These are phyloP conservation scores for Linhomoeus sp. DNA, from an alignment of 2,888 invertebrate species.

Conservation along the genomic window DNA sequence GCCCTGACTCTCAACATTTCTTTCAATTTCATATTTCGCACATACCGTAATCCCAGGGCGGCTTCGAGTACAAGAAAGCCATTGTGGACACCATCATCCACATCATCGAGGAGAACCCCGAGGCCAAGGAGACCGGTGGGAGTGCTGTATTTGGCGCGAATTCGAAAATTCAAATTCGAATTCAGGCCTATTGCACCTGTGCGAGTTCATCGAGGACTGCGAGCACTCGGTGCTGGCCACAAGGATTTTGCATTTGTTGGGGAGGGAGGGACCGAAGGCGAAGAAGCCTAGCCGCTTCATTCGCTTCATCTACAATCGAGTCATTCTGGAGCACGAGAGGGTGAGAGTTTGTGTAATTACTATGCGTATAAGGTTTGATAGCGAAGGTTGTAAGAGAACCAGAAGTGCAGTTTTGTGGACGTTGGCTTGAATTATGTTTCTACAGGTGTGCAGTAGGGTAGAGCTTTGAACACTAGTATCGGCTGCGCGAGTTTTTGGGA, in stretches of 20 bases:
- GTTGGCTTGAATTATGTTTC: not conserved
- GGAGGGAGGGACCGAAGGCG: conserved; percentile 87
- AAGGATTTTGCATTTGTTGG: conserved; percentile 77
- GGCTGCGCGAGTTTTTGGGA: too few species aligned
- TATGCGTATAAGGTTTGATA: too few species aligned
- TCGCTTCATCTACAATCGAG: conserved; percentile 47
- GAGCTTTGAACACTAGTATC: too few species aligned
- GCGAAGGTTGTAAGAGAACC: too few species aligned
- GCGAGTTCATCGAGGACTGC: conserved; percentile 98
- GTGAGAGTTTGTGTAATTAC: too few species aligned
- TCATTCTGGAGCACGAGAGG: conserved; percentile 61
- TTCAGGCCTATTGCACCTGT: conserved; percentile 62
- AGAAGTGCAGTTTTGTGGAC: too few species aligned
- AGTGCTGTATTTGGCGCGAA: not conserved
- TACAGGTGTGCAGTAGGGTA: too few species aligned
- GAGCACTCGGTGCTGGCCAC: conserved; percentile 92
- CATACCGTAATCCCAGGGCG: conserved; percentile 38
- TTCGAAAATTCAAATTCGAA: not conserved
- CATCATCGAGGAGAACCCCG: conserved; percentile 89
- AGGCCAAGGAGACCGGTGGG: conserved; percentile 71
- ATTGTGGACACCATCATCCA: conserved; percentile 95
- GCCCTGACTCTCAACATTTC: too few species aligned
- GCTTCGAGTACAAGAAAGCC: conserved; percentile 89
- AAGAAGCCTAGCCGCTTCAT: conserved; percentile 63
- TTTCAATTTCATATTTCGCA: too few species aligned